Percentiles rank a stretch among this genome's conserved stretches.
These are phyloP conservation scores for Apodemus sylvaticus DNA, from an alignment of 2,113 vertebrate genomes.

Conservation along the genomic window DNA sequence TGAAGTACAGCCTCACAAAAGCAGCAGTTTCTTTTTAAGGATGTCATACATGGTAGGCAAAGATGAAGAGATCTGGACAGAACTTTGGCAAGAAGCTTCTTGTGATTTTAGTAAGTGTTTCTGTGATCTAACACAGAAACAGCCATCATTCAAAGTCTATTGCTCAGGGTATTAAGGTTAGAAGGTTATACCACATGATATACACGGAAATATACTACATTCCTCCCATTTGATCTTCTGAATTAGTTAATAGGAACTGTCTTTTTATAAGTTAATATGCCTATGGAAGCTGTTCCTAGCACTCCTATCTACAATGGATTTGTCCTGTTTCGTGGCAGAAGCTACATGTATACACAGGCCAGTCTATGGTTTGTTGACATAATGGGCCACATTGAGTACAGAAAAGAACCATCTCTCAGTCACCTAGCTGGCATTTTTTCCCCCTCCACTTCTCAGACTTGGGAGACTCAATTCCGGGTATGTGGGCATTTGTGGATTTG, in stretches of 20 bases:
- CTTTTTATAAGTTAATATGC: neutral
- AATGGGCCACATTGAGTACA: accelerated
- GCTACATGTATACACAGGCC: too few species aligned
- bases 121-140: neutral
- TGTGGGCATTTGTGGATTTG: neutral
- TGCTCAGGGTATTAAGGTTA: neutral
- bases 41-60: neutral
- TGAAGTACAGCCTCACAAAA: conserved; percentile 30
- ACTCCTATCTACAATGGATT: neutral
- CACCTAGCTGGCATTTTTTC: neutral
- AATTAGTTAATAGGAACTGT: neutral
- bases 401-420: neutral
- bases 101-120: neutral
- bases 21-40: conserved; percentile 5
- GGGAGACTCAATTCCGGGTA: neutral
- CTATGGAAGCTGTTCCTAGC: neutral
- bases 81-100: neutral
- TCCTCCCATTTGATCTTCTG: neutral
- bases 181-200: neutral
- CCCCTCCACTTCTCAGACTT: neutral
- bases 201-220: neutral
- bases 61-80: neutral
- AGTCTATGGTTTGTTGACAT: neutral
- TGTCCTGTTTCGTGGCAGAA: neutral
- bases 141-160: neutral